Evolutionary conservation across 2,888 invertebrate species (phyloP).

Genomic region (Lissocephala sabroskyi): DNA sequence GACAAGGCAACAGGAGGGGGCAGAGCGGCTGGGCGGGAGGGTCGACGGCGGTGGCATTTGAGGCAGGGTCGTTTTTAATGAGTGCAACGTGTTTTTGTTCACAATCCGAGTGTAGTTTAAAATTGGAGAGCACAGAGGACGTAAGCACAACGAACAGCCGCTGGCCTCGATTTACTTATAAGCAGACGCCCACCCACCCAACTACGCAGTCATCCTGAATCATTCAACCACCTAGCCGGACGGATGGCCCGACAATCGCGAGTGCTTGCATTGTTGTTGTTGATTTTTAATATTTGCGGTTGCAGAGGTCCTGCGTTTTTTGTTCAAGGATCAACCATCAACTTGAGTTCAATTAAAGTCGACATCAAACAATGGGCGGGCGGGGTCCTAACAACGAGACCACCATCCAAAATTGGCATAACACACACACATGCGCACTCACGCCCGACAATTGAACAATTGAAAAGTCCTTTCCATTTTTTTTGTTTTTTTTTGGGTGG

Average conservation of each 20-base stretch:
- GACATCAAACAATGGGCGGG: conserved; percentile 69
- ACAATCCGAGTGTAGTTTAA: no score
- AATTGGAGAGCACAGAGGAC: no score
- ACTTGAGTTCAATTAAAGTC: conserved; percentile 54
- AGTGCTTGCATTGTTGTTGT: conserved; percentile 18
- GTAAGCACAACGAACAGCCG: no score
- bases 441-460: no score
- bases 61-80: conserved; percentile 49
- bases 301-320: conserved; percentile 40
- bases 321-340: conserved; percentile 32
- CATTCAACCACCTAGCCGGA: no score
- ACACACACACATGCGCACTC: neutral
- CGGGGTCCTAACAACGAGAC: conserved; percentile 61
- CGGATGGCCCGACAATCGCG: no score
- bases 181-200: no score
- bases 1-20: neutral
- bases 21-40: neutral
- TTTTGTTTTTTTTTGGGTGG: no score
- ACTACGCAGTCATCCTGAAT: no score
- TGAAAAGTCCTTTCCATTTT: no score
- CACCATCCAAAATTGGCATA: conserved; percentile 45
- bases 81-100: conserved; percentile 62
- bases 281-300: conserved; percentile 50
- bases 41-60: neutral
- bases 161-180: no score